These are phyloP conservation scores for Habrosyne pyritoides DNA, from an alignment of 2,888 invertebrate species.

Conservation along the genomic window DNA sequence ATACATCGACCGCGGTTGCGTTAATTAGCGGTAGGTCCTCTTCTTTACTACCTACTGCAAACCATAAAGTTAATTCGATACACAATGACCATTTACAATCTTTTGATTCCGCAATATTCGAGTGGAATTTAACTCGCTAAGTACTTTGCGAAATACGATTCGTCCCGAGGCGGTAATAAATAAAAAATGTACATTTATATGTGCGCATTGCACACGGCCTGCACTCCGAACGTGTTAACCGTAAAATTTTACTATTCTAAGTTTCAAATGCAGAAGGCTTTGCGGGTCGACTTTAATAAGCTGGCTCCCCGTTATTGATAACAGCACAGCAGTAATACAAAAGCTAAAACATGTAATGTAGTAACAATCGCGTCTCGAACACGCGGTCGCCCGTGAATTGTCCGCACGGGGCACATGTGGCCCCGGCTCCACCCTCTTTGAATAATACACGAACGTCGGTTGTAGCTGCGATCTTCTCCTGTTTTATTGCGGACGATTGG, in stretches of 20 bases:
- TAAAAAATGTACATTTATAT: slow-evolving; percentile 52
- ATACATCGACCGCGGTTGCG: background rate
- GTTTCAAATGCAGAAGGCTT: slow-evolving; percentile 56
- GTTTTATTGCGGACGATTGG: slow-evolving; percentile 73
- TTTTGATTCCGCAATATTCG: slow-evolving; percentile 18
- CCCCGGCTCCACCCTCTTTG: slow-evolving; percentile 54
- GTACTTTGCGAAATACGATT: slow-evolving; percentile 42
- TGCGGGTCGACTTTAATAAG: slow-evolving; percentile 53
- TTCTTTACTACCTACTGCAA: too few relatives aligned
- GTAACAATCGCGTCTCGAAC: slow-evolving; percentile 36
- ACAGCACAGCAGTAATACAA: background rate
- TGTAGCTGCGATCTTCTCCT: slow-evolving; percentile 60
- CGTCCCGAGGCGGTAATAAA: slow-evolving; percentile 49
- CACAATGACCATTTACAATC: too few relatives aligned
- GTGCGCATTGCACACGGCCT: slow-evolving; percentile 22
- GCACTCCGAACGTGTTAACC: slow-evolving; percentile 49
- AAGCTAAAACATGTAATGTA: slow-evolving; percentile 20
- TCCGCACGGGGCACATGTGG: slow-evolving; percentile 70
- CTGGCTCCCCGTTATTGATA: slow-evolving; percentile 17
- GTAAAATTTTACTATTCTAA: slow-evolving; percentile 64
- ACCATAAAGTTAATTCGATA: too few relatives aligned
- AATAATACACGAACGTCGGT: slow-evolving; percentile 72
- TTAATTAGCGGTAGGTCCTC: too few relatives aligned
- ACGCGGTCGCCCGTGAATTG: slow-evolving; percentile 50
- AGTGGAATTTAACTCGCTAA: slow-evolving; percentile 21